phyloP scores from a whole-genome alignment of 37 sponge, comb jelly and placozoan genomes.

The Amphimedon queenslandica region DNA sequence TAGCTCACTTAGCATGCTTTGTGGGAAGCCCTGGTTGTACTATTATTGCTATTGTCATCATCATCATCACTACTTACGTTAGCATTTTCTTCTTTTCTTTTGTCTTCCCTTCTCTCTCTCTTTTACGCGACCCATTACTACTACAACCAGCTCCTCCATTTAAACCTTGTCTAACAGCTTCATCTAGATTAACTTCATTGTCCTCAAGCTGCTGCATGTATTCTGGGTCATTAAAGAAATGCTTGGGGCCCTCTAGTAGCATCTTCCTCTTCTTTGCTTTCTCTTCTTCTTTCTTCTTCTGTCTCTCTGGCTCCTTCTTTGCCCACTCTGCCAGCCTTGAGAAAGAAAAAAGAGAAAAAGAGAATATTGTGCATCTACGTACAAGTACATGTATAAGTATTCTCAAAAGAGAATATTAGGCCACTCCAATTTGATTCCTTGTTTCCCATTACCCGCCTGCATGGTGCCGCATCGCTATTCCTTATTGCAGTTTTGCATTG shows the following conservation, averaged over 20 bases:
- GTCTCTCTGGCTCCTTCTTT: constrained; percentile 62
- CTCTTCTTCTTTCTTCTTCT: constrained; percentile 43
- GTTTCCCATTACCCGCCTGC: too few relatives aligned
- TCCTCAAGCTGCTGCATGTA: constrained; percentile 70
- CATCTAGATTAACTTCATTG: constrained; percentile 53
- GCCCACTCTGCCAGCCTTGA: constrained; percentile 79
- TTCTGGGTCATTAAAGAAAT: constrained; percentile 47
- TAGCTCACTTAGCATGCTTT: too few relatives aligned
- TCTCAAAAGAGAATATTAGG: too few relatives aligned
- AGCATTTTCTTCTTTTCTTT: constrained; percentile 7
- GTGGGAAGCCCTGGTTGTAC: too few relatives aligned
- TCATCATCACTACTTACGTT: background rate
- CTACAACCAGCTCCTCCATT: background rate
- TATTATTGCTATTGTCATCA: too few relatives aligned
- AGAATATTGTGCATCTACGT: background rate
- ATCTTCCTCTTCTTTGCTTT: constrained; percentile 31
- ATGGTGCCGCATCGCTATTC: too few relatives aligned
- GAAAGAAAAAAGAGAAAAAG: background rate
- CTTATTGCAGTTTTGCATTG: too few relatives aligned
- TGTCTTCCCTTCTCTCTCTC: constrained; percentile 10
- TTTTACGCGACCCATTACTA: background rate
- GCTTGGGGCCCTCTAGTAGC: constrained; percentile 50
- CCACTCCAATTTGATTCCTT: too few relatives aligned
- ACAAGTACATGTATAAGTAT: too few relatives aligned
- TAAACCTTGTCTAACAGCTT: constrained; percentile 67